Evolutionary conservation across 2,888 invertebrate species (phyloP), one percentile per base, ranked within the genome.

Genomic region (Diarsia mendica): DNA sequence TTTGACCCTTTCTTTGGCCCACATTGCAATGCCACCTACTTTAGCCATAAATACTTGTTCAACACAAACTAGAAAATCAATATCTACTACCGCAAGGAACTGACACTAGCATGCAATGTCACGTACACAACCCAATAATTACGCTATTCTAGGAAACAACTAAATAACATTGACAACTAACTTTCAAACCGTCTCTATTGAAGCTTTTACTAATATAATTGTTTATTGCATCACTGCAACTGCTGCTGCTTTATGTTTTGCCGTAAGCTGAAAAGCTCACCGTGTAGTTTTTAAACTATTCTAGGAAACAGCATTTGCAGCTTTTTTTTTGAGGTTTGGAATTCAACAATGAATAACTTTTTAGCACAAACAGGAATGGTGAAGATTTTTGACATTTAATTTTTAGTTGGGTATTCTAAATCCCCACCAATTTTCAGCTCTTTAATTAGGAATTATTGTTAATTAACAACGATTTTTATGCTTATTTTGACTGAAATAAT

Each of bases 41-140:
- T 18, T 20, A 20, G 1, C 18, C 8, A 53, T 53, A 23, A 18
- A 46, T 23, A 18, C 10, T 74, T 48, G 39, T 79, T 28, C 10
- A 20, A 46, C 58, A 39, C 46, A n/a, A 63, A 67, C 33, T 51
- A n/a, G 33, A 69, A 63, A 80, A 82, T 68, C 77, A 44, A 75
- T 77, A 80, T 20, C 33, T 76, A 80, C 23, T 55, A n/a, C 71
- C 58, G 61, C 28, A 72, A 67, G 68, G 23, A 68, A 55, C 63
- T 68, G 44, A 63, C 67, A 69, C 66, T 13, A 58, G 28, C 78
- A 60, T 69, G 69, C 69, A 77, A 72, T 64, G 65, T 82, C 64
- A 58, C 15, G 46, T 60, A 67, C 53, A 60, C 48, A 53, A 44
- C 4, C 20, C 13, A 13, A 44, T 23, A 20, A 69, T 64, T 64